Conservation (phyloP, 2,797 vertebrate species). For the Diplodus puntazzo region DNA sequence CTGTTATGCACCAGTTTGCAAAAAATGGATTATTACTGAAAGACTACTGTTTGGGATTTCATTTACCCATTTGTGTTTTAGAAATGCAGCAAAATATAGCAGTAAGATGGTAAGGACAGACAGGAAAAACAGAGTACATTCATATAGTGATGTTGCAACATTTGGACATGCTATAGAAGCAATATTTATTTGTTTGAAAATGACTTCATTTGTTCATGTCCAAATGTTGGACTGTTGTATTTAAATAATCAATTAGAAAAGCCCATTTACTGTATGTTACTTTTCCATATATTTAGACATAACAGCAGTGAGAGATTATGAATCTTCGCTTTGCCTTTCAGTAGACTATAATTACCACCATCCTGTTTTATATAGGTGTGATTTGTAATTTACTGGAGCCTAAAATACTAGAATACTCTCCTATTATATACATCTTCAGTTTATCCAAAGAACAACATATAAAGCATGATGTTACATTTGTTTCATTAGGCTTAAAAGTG, state of each 20-base stretch:
- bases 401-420: neutral
- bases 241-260: neutral
- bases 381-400: neutral
- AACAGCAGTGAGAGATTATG: neutral
- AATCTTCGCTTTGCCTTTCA: neutral
- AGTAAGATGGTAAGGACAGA: neutral
- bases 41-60: neutral
- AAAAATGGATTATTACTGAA: neutral
- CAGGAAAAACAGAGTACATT: neutral
- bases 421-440: too few species aligned
- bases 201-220: neutral
- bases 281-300: neutral
- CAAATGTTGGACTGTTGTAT: neutral
- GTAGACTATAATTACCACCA: neutral
- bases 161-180: neutral
- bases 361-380: neutral
- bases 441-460: neutral
- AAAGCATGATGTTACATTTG: neutral
- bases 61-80: neutral
- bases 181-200: neutral
- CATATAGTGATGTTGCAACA: neutral
- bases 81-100: neutral
- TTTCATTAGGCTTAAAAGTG: neutral
- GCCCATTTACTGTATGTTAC: neutral
- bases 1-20: neutral